phyloP scores from a whole-genome alignment of 2,888 invertebrate species.

The Athripsodes cinereus region DNA sequence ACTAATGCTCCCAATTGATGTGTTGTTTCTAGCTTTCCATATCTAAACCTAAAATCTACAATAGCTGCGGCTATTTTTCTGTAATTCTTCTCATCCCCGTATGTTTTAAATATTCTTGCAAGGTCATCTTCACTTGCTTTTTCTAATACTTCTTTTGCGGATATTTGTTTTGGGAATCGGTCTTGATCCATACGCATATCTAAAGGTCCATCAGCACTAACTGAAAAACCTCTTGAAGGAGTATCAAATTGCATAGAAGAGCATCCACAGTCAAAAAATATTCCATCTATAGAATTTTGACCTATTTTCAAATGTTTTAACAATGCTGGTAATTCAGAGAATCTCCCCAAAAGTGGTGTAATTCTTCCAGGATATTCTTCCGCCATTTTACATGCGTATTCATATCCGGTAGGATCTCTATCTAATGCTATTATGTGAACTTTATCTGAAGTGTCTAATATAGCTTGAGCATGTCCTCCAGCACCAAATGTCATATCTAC shows the following conservation, averaged over 20 bases:
- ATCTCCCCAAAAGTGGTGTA: constrained; percentile 76
- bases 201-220: constrained; percentile 78
- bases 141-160: constrained; percentile 83
- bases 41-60: constrained; percentile 72
- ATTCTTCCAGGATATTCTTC: constrained; percentile 64
- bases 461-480: constrained; percentile 78
- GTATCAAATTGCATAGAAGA: constrained; percentile 93
- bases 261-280: constrained; percentile 89
- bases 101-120: constrained; percentile 76
- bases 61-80: constrained; percentile 83
- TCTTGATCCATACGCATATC: constrained; percentile 95
- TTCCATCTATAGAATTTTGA: constrained; percentile 71
- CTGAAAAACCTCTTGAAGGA: constrained; percentile 76
- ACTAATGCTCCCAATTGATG: constrained; percentile 73
- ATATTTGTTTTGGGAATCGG: constrained; percentile 62
- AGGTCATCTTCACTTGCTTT: constrained; percentile 72
- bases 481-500: constrained; percentile 97
- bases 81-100: constrained; percentile 87
- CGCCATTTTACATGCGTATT: constrained; percentile 60
- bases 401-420: constrained; percentile 76
- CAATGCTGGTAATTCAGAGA: constrained; percentile 76
- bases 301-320: constrained; percentile 53
- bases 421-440: constrained; percentile 76
- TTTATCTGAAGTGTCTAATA: constrained; percentile 60
- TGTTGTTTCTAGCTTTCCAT: constrained; percentile 74